These are phyloP conservation scores for Microctenopoma steveboyesi DNA, from an alignment of 2,797 vertebrate species.

Conservation along the genomic window DNA sequence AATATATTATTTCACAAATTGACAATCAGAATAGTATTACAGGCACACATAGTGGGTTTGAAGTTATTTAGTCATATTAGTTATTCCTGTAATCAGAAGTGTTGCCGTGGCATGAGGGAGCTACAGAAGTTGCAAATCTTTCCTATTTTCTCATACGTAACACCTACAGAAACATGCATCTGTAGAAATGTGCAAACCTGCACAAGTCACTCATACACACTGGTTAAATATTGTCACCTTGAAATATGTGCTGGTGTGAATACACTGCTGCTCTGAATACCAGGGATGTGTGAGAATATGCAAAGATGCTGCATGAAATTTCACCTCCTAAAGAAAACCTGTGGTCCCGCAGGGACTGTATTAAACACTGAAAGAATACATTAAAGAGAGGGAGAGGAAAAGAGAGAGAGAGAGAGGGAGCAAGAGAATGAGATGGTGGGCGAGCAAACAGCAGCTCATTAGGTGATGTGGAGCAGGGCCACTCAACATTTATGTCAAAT, in stretches of 20 bases:
- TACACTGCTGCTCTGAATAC: constrained; percentile 23
- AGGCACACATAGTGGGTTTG: constrained; percentile 27
- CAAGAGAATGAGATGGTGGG: constrained; percentile 28
- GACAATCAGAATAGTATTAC: neutral
- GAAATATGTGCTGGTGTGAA: constrained; percentile 37
- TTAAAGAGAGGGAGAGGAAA: constrained; percentile 26
- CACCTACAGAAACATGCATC: constrained; percentile 16
- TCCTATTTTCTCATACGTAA: constrained; percentile 70
- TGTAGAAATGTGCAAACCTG: neutral
- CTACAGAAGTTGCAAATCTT: constrained; percentile 64
- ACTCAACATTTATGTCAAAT: constrained; percentile 49
- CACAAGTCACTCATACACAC: constrained; percentile 13
- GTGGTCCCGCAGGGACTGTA: constrained; percentile 50
- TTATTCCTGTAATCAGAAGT: constrained; percentile 73
- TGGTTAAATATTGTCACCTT: constrained; percentile 46
- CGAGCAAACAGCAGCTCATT: constrained; percentile 65
- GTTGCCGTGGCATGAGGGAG: constrained; percentile 78
- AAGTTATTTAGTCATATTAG: constrained; percentile 57
- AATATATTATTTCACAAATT: too few relatives aligned
- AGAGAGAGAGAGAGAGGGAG: neutral
- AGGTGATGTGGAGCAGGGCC: constrained; percentile 47
- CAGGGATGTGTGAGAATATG: constrained; percentile 38
- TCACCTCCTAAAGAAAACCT: constrained; percentile 49
- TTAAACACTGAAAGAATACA: constrained; percentile 59
- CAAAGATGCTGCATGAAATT: constrained; percentile 58